phyloP scores from a whole-genome alignment of 1,140 invertebrate species.

The Drosophila obscura region DNA sequence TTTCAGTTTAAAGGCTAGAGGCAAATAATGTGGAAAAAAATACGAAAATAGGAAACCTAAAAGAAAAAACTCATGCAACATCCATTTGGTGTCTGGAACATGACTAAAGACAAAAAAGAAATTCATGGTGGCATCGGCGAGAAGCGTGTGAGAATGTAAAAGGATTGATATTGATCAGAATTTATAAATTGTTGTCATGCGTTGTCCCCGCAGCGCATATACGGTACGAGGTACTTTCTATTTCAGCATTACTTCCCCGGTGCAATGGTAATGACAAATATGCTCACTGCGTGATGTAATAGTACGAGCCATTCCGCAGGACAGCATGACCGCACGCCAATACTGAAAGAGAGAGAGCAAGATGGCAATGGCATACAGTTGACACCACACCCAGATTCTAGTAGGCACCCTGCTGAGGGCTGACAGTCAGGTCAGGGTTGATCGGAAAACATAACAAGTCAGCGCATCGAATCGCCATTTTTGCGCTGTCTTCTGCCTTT shows the following conservation, averaged over 20 bases:
- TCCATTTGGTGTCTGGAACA: background rate
- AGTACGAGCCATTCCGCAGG: slow-evolving; percentile 1
- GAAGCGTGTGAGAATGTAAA: no score
- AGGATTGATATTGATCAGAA: no score
- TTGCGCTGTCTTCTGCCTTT: slow-evolving; percentile 36
- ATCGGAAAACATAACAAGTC: slow-evolving; percentile 37
- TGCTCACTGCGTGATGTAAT: background rate
- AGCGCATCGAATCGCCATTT: slow-evolving; percentile 67
- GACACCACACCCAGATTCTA: slow-evolving; percentile 18
- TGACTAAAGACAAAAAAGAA: no score
- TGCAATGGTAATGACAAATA: no score
- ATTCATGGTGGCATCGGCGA: no score
- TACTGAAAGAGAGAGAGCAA: background rate
- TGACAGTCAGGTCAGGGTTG: slow-evolving; percentile 4
- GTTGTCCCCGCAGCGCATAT: no score
- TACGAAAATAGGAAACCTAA: background rate
- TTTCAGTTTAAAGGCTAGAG: background rate
- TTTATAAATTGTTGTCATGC: no score
- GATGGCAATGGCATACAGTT: slow-evolving; percentile 4
- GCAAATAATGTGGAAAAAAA: background rate
- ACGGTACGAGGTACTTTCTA: no score
- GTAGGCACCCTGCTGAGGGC: background rate
- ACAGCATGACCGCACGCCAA: slow-evolving; percentile 1
- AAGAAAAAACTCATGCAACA: background rate
- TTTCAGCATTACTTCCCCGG: no score